Evolutionary conservation across 2,113 vertebrate genomes (phyloP).

Genomic region (Arvicanthis niloticus): DNA sequence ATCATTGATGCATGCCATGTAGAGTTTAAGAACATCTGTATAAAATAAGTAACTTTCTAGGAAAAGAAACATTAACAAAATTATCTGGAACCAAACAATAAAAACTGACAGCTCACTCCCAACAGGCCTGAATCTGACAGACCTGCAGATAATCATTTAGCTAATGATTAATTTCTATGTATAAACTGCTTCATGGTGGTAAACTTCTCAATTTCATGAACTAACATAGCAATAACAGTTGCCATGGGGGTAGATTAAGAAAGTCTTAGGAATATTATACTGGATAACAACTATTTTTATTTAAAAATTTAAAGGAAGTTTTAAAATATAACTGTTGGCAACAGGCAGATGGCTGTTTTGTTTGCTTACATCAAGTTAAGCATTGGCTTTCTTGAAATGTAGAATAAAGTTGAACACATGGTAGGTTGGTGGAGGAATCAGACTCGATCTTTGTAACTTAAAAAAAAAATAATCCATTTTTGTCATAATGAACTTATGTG

Average conservation of each 20-base stretch:
- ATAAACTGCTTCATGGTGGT: background rate
- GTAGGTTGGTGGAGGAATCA: background rate
- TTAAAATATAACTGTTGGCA: conserved; percentile 25
- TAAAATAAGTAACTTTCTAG: conserved; percentile 42
- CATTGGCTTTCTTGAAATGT: background rate
- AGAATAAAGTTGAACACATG: background rate
- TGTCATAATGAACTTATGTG: background rate
- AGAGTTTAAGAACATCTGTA: conserved; percentile 28
- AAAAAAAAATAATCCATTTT: background rate
- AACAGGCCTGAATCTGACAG: background rate
- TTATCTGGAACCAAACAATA: background rate
- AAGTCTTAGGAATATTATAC: conserved; percentile 30
- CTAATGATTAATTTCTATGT: conserved; percentile 26
- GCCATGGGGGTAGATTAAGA: background rate
- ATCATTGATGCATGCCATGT: background rate
- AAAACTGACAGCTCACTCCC: conserved; percentile 1
- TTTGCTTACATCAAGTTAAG: background rate
- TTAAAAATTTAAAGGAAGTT: conserved; percentile 61
- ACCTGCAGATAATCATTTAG: background rate
- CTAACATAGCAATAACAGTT: conserved; percentile 21
- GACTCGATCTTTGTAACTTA: background rate
- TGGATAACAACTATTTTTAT: conserved; percentile 14
- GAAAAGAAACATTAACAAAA: conserved; percentile 34
- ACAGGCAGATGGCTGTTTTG: background rate
- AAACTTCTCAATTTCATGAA: conserved; percentile 39